Percentiles rank a stretch among this genome's conserved stretches.
These are phyloP conservation scores for Lamellibrachia satsuma DNA, from an alignment of 2,888 invertebrate species.

Conservation along the genomic window DNA sequence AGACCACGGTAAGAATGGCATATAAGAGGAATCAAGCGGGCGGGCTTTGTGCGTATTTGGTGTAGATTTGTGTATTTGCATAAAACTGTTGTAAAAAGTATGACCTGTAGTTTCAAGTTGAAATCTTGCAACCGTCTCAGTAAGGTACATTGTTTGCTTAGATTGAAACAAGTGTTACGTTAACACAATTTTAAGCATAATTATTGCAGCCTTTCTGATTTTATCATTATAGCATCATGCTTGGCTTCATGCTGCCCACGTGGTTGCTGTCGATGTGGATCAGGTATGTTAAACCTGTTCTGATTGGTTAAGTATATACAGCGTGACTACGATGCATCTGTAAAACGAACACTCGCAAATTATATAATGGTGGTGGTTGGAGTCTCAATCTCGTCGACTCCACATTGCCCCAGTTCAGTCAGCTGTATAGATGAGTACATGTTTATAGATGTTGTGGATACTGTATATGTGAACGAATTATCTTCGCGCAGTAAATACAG, in stretches of 20 bases:
- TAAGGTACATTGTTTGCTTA: neutral
- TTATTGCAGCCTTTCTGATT: neutral
- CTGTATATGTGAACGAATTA: too few relatives aligned
- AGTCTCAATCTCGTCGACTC: too few relatives aligned
- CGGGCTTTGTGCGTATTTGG: neutral
- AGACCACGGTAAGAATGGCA: conserved; percentile 54
- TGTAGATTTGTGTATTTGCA: too few relatives aligned
- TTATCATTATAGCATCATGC: conserved; percentile 51
- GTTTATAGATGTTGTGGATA: too few relatives aligned
- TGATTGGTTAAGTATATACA: neutral
- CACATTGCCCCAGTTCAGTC: too few relatives aligned
- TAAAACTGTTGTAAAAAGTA: too few relatives aligned
- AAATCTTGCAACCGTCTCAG: too few relatives aligned
- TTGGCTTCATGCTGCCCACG: conserved; percentile 77
- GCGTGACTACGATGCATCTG: neutral
- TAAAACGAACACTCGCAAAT: neutral
- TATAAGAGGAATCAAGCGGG: neutral
- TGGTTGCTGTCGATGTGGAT: conserved; percentile 98
- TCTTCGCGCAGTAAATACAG: too few relatives aligned
- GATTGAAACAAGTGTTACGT: neutral
- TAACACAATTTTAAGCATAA: neutral
- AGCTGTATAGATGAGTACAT: too few relatives aligned
- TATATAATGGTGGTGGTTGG: too few relatives aligned
- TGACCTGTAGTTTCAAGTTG: too few relatives aligned
- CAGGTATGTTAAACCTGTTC: conserved; percentile 58